These are phyloP conservation scores for Rhagoletis pomonella DNA, from an alignment of 1,140 invertebrate species.

Conservation along the genomic window DNA sequence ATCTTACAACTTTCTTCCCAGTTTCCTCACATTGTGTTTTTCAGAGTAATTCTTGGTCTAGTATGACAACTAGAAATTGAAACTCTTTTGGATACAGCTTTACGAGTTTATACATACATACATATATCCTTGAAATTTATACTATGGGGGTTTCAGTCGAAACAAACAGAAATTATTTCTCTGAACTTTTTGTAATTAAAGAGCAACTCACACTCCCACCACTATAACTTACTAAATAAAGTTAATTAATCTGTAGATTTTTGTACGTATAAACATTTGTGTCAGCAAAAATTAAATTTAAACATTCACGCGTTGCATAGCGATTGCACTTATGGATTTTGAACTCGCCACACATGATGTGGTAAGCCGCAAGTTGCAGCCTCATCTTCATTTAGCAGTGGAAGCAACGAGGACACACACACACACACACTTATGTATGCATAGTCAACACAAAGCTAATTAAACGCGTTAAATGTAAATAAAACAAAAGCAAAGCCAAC, in stretches of 20 bases:
- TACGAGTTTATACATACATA: too few species aligned
- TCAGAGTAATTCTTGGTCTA: too few species aligned
- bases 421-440: too few species aligned
- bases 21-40: too few species aligned
- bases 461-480: conserved; percentile 48
- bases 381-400: neutral
- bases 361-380: conserved; percentile 14
- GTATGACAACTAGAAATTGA: too few species aligned
- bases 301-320: neutral
- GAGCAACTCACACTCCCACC: neutral
- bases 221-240: neutral
- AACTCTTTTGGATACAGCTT: too few species aligned
- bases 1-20: too few species aligned
- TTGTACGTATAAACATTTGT: neutral
- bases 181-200: neutral
- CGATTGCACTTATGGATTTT: neutral
- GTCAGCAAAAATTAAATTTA: neutral
- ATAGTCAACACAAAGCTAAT: conserved; percentile 31
- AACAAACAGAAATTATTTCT: neutral
- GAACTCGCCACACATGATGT: conserved; percentile 18
- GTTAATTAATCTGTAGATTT: conserved; percentile 8
- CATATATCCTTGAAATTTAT: too few species aligned
- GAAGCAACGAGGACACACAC: neutral
- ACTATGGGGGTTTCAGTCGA: too few species aligned
- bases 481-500: conserved; percentile 48